phyloP scores from a whole-genome alignment of 2,888 invertebrate genomes.

The Aleiodes alternator region DNA sequence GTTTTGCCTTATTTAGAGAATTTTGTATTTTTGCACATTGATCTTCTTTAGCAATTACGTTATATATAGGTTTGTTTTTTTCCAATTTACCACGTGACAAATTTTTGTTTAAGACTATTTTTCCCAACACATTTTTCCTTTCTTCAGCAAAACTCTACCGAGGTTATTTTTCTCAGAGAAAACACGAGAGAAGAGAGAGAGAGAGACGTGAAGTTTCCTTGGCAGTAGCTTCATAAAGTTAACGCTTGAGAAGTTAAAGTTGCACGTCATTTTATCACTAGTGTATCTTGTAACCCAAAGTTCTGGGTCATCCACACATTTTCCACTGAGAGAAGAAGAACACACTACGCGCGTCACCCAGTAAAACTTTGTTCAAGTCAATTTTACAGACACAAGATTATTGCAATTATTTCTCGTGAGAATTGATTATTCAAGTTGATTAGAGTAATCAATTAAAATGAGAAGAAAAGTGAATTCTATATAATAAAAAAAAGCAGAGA shows the following conservation, averaged over 20 bases:
- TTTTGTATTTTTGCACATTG: no score
- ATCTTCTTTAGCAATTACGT: no score
- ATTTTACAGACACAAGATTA: constrained; percentile 1
- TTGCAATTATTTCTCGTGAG: neutral
- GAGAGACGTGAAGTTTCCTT: constrained; percentile 4
- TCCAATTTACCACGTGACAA: no score
- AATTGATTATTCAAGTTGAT: no score
- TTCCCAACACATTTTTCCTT: no score
- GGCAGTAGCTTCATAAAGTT: constrained; percentile 20
- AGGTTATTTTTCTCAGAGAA: neutral
- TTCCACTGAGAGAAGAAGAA: constrained; percentile 1
- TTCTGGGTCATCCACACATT: constrained; percentile 26
- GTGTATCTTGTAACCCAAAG: constrained; percentile 3
- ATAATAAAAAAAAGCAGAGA: neutral
- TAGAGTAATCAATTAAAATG: no score
- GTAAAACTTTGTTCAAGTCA: constrained; percentile 12
- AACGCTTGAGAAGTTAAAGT: constrained; percentile 13
- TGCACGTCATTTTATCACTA: constrained; percentile 23
- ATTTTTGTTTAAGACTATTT: no score
- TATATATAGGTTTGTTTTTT: no score
- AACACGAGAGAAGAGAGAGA: no score
- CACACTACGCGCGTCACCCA: constrained; percentile 12
- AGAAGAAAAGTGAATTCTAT: no score
- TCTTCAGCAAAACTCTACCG: neutral
- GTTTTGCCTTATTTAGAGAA: no score